These are phyloP conservation scores for Oithona nana DNA, from an alignment of 2,888 invertebrate genomes.

Conservation along the genomic window DNA sequence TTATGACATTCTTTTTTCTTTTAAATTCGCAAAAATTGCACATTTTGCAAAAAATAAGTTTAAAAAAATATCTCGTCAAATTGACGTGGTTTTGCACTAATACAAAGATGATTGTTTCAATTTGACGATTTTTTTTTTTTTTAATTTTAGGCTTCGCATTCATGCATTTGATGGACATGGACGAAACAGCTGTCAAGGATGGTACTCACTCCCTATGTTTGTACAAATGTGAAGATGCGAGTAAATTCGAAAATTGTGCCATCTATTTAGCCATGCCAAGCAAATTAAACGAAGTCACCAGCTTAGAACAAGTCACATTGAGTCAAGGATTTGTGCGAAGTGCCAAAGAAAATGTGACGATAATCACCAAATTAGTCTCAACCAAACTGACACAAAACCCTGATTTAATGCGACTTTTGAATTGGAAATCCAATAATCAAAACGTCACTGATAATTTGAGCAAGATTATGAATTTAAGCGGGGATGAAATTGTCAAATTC, in stretches of 20 bases:
- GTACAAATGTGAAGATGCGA: constrained; percentile 72
- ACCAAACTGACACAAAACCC: constrained; percentile 92
- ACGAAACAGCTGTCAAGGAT: constrained; percentile 71
- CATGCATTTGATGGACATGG: constrained; percentile 68
- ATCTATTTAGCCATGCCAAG: constrained; percentile 34
- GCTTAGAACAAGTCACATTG: constrained; percentile 1
- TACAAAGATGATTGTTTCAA: neutral
- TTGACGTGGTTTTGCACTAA: neutral
- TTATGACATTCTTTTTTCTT: no score
- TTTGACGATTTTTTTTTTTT: no score
- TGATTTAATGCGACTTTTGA: constrained; percentile 64
- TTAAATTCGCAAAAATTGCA: constrained; percentile 41
- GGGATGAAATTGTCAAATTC: constrained; percentile 81
- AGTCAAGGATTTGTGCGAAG: constrained; percentile 44
- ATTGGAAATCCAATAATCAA: constrained; percentile 78
- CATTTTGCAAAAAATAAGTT: constrained; percentile 1
- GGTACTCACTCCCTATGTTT: constrained; percentile 73
- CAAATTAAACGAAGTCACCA: constrained; percentile 20
- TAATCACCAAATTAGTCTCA: constrained; percentile 69
- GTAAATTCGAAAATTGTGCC: constrained; percentile 40
- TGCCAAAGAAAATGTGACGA: constrained; percentile 59
- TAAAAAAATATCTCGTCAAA: neutral
- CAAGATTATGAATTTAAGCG: constrained; percentile 56
- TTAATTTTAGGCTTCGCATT: constrained; percentile 86
- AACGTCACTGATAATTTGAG: constrained; percentile 66